A percentile compares a stretch with the other conserved stretches of the same genome.
phyloP scores from a whole-genome alignment of 2,888 invertebrate genomes.

The Cistogaster globosa region DNA sequence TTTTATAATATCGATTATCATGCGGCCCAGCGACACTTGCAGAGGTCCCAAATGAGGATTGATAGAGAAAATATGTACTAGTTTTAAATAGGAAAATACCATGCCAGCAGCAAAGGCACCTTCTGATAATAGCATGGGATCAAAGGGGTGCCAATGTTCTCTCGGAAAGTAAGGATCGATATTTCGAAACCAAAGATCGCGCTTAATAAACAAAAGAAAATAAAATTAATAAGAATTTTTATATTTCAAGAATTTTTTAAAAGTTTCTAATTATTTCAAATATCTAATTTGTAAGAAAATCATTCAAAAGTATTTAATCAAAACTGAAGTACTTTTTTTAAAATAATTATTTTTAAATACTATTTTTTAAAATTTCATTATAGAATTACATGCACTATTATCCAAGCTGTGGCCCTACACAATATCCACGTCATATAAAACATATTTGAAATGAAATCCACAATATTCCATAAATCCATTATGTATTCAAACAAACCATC shows the following conservation, averaged over 20 bases:
- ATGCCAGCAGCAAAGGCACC: conserved; percentile 97
- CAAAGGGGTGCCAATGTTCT: conserved; percentile 96
- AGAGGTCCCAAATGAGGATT: conserved; percentile 96
- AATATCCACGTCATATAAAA: conserved; percentile 97
- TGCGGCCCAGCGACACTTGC: conserved; percentile 96
- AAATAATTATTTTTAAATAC: too few relatives aligned
- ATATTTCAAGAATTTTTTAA: background rate
- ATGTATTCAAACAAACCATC: conserved; percentile 96
- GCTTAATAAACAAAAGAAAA: conserved; percentile 81
- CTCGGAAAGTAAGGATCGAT: conserved; percentile 93
- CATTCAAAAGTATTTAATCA: too few relatives aligned
- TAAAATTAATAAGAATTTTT: background rate
- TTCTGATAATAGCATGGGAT: conserved; percentile 96
- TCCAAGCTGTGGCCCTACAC: conserved; percentile 93
- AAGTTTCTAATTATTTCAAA: background rate
- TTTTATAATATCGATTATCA: conserved; percentile 97
- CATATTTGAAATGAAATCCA: conserved; percentile 98
- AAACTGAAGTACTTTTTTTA: too few relatives aligned
- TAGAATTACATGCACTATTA: conserved; percentile 91
- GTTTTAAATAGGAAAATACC: conserved; percentile 97
- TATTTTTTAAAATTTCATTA: background rate
- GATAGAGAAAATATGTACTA: conserved; percentile 98
- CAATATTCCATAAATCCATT: conserved; percentile 98
- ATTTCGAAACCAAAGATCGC: conserved; percentile 87
- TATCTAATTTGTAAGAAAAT: too few relatives aligned